These are phyloP conservation scores for Perccottus glenii DNA, from an alignment of 2,113 vertebrate species.

Conservation along the genomic window DNA sequence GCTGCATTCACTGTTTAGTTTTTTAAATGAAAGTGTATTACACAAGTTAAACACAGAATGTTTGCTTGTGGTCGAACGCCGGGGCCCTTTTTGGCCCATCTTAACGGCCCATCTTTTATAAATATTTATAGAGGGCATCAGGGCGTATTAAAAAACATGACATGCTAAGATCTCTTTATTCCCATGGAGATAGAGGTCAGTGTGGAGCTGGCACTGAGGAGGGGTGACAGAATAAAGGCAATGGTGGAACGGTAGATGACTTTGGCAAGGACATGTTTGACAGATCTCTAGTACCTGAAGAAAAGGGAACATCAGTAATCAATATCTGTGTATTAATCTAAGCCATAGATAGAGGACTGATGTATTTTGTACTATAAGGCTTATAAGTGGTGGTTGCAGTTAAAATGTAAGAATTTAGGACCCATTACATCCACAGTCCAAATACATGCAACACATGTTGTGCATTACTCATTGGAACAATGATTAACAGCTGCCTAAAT, in stretches of 20 bases:
- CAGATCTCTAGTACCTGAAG: conserved; percentile 34
- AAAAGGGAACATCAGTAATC: conserved; percentile 13
- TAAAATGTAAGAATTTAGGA: too few relatives aligned
- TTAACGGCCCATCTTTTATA: conserved; percentile 77
- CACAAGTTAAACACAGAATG: conserved; percentile 75
- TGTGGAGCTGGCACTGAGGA: conserved; percentile 38
- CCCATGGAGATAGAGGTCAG: conserved; percentile 65
- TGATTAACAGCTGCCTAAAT: neutral
- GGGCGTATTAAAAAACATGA: conserved; percentile 76
- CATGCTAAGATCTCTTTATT: conserved; percentile 71
- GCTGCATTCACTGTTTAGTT: conserved; percentile 52
- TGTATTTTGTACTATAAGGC: too few relatives aligned
- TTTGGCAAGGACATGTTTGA: conserved; percentile 65
- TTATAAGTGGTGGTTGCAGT: too few relatives aligned
- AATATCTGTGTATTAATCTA: too few relatives aligned
- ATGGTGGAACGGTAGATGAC: conserved; percentile 55
- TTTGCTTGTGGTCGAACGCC: conserved; percentile 65
- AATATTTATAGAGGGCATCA: conserved; percentile 77
- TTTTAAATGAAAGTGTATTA: conserved; percentile 68
- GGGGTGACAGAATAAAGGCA: conserved; percentile 30
- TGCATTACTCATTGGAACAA: too few relatives aligned
- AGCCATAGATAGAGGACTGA: too few relatives aligned
- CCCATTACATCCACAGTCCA: too few relatives aligned
- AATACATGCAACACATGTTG: too few relatives aligned
- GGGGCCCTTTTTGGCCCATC: conserved; percentile 57